Evolutionary conservation across 2,888 invertebrate genomes (phyloP).

Genomic region (Lottia scabra): DNA sequence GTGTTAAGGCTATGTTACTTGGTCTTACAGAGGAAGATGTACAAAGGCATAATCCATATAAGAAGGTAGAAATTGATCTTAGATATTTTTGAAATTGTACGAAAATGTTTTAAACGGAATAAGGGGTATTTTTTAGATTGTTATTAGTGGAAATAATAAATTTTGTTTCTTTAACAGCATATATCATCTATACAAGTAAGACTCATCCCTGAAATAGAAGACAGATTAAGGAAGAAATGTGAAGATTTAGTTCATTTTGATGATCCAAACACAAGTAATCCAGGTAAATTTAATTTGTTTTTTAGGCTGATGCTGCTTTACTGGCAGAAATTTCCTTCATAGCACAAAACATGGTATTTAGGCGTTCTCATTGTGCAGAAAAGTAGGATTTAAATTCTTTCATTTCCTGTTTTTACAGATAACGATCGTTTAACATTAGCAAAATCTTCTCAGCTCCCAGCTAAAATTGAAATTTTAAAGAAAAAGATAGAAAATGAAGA

Average conservation of each 20-base stretch:
- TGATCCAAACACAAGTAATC: constrained; percentile 31
- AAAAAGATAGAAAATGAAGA: constrained; percentile 44
- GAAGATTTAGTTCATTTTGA: constrained; percentile 58
- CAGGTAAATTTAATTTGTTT: constrained; percentile 10
- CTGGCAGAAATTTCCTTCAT: too few relatives aligned
- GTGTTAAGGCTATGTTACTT: constrained; percentile 50
- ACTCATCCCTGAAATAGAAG: constrained; percentile 60
- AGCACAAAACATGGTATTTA: too few relatives aligned
- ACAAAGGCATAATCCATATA: constrained; percentile 50
- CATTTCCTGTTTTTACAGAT: constrained; percentile 24
- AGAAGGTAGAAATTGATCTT: constrained; percentile 43
- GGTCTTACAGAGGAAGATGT: constrained; percentile 50
- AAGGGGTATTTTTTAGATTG: too few relatives aligned
- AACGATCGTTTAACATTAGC: constrained; percentile 51
- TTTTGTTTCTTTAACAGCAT: constrained; percentile 37
- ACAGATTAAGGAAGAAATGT: constrained; percentile 57
- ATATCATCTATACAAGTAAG: constrained; percentile 55
- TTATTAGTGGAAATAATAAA: too few relatives aligned
- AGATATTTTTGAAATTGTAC: neutral
- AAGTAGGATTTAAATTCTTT: too few relatives aligned
- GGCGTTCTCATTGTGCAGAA: too few relatives aligned
- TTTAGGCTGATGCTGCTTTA: too few relatives aligned
- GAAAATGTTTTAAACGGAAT: too few relatives aligned
- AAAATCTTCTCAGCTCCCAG: constrained; percentile 59
- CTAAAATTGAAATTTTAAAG: constrained; percentile 52